Evolutionary conservation across 2,888 invertebrate species (phyloP).

Genomic region (Pinctada fucata): DNA sequence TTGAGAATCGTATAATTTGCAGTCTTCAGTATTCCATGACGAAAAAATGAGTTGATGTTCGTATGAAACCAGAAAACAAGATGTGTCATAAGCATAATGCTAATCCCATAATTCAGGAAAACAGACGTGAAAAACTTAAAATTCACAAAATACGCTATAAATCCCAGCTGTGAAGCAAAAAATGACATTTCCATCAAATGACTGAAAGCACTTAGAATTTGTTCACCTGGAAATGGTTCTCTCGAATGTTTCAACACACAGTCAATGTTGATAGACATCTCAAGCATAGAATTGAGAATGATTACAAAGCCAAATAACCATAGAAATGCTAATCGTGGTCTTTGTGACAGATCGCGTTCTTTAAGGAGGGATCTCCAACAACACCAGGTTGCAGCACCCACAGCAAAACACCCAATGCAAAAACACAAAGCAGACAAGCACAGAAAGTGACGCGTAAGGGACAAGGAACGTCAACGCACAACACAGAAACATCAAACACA

Average conservation of each 20-base stretch:
- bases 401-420: too few relatives aligned
- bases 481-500: too few relatives aligned
- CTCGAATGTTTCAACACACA: neutral
- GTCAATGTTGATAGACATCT: conserved; percentile 17
- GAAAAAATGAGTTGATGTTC: conserved; percentile 1
- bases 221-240: conserved; percentile 19
- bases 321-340: neutral
- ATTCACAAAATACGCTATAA: conserved; percentile 3
- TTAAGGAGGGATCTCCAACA: too few relatives aligned
- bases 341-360: neutral
- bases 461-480: too few relatives aligned
- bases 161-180: conserved; percentile 13
- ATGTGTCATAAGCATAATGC: conserved; percentile 2
- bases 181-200: conserved; percentile 21
- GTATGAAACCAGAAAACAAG: conserved; percentile 15
- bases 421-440: too few relatives aligned
- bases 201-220: conserved; percentile 2
- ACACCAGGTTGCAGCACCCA: too few relatives aligned
- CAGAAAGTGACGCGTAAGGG: too few relatives aligned
- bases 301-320: conserved; percentile 22
- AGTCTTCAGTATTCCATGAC: neutral
- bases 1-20: neutral
- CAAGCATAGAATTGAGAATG: conserved; percentile 7
- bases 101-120: conserved; percentile 15
- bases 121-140: conserved; percentile 8